Percentiles rank a stretch among this genome's conserved stretches.
Evolutionary conservation across 1,140 invertebrate species (phyloP).

Genomic region (Eriosoma lanigerum): DNA sequence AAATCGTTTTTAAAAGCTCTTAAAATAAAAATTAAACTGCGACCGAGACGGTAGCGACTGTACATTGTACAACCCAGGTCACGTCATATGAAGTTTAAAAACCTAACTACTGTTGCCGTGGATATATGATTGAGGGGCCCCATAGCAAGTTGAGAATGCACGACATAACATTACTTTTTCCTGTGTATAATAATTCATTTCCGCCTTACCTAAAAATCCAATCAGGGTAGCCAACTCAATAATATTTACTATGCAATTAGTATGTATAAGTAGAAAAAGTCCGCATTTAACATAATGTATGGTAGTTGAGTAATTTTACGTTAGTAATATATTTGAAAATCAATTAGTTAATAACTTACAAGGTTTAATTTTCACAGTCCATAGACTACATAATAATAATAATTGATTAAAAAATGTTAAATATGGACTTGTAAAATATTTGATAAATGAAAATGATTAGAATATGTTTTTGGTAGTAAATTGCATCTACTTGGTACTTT

Average conservation of each 20-base stretch:
- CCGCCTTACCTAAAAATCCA: conserved; percentile 40
- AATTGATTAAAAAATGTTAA: no score
- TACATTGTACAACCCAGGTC: conserved; percentile 6
- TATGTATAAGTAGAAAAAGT: conserved; percentile 14
- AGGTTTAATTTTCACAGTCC: no score
- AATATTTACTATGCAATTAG: conserved; percentile 24
- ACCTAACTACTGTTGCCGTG: conserved; percentile 47
- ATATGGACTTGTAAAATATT: no score
- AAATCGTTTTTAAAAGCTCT: conserved; percentile 16
- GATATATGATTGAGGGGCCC: conserved; percentile 29
- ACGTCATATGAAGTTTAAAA: conserved; percentile 42
- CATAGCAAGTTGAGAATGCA: conserved; percentile 29
- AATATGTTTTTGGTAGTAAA: no score
- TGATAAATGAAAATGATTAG: no score
- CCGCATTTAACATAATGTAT: not conserved
- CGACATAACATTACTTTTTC: conserved; percentile 35
- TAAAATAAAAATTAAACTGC: conserved; percentile 14
- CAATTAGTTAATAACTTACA: no score
- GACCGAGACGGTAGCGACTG: not conserved
- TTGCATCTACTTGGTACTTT: no score
- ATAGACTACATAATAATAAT: no score
- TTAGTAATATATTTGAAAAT: not conserved
- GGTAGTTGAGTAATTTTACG: not conserved
- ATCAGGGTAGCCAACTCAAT: conserved; percentile 41
- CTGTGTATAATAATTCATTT: conserved; percentile 47